Evolutionary conservation across 1,140 invertebrate species (phyloP), one percentile per base, ranked within the genome.

Genomic region (Drosophila biarmipes): DNA sequence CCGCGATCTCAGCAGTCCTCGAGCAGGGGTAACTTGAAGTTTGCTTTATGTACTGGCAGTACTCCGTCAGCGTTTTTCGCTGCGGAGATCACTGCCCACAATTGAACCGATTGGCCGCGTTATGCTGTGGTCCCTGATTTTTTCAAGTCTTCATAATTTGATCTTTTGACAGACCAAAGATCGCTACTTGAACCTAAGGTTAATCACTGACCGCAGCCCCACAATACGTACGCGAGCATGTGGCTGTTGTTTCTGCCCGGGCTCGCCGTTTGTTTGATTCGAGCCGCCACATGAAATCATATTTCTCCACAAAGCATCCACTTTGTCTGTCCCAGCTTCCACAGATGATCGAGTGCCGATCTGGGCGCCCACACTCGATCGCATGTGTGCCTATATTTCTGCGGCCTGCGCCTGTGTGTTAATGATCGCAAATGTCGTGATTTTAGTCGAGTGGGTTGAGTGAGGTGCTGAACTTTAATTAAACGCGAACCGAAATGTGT

Each of bases 111-210:
- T 73, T 49, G 69, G 27, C 53, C 29, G 42, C 31, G 49, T 54
- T 62, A 73, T 52, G 48, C 38, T 53, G 48, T 53, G 69, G 42
- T 49, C 52, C 49, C 37, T 58, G 61, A 61, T 46, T 42, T 45
- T 34, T n/a, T 40, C 17, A 45, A 21, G 19, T 49, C 73, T 72
- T 40, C 27, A 45, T 73, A 46, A 73, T 49, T 63, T 73, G 58
- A 73, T 73, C 71, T 73, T 69, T 69, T 71, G 67, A 71, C 63
- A 71, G 67, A 71, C 56, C 67, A 71, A 69, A 69, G 67, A 71
- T 71, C 49, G 40, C 64, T 69, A 64, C 51, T 55, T 69, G 67
- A 71, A 71, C 67, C 34, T 56, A 69, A 71, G 67, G 67, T 71
- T 71, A 71, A 71, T 69, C 66, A 69, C 64, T 71, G 67, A 71